Base-by-base conservation (phyloP, 2,113 vertebrate genomes). In the Cyprinodon tularosa region DNA sequence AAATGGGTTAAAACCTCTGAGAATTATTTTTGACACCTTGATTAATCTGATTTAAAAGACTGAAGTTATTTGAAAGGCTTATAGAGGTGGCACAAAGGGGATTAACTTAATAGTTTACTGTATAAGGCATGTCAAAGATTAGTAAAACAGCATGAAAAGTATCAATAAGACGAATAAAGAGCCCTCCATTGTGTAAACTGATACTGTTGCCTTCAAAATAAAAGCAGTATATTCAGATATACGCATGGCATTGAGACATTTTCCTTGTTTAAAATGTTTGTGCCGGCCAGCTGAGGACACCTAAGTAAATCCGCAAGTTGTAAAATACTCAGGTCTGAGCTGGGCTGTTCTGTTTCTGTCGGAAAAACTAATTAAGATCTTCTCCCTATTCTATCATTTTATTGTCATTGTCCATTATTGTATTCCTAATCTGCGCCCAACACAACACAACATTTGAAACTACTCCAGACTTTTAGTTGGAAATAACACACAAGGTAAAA, bases 401-500 rank as follows among this genome's bases (percentile, higher is more conserved):
- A 57, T 57, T 45, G 44, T 45, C 44, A 45, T 45, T 57, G 50
- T 57, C 50, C 20, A n/a, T 57, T 57, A 57, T 57, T 57, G 50
- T 57, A 20, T 57, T 57, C 50, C 20, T 57, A 57, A 57, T 57
- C 50, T 57, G 50, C 50, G n/a, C 14, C 50, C 50, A 57, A 9
- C 20, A 57, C 50, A 57, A 57, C 50, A 42, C 4, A 6, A 57
- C 50, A 57, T 57, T 57, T 57, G 50, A 84, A 88, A 91, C 81
- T n/a, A 67, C 61, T 57, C 68, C 66, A 86, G 84, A 72, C 76
- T 81, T 88, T 81, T 64, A 83, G 74, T 76, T 66, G 42, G 75
- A 85, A 85, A 75, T 80, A 81, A 81, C 72, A 71, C 80, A 76
- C 39, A 62, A 84, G 81, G 86, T 82, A 22, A 68, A 20, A 69